Evolutionary conservation across 1,140 invertebrate genomes (phyloP), one percentile per base, ranked within the genome.

Genomic region (Thaumetopoea pityocampa): DNA sequence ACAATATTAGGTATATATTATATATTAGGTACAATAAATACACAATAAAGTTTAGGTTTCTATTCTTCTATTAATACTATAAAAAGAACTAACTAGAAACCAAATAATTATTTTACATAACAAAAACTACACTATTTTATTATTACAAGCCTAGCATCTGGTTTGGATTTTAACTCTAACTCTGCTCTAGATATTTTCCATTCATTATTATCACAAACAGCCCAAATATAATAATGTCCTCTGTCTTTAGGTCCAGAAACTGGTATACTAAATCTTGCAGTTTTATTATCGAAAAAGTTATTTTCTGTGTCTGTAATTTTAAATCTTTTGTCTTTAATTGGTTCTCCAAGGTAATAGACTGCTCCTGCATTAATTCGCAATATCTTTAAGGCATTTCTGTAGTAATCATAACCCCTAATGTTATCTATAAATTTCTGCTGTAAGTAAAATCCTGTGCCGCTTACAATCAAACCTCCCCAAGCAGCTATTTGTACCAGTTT

Each of bases 321-420:
- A 34, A 90, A 86, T 8, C 72, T 79, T 10, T 76, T 84, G 19
- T 89, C 89, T 65, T 87, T 88, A 4, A 92, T 90, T 0, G 91
- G 91, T 58, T 91, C 88, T 7, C 91, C 91, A 20, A 92, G 62
- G 23, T 89, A 72, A 23, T 84, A 51, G 0, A 89, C 72, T 7
- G 89, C 89, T 10, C 87, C 87, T 19, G 77, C 54, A 59, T 91
- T 85, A 3, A 52, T 65, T 20, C 88, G 65, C 3, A 91, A 51
- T 5, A 57, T 81, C 53, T 87, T 82, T 5, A 91, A 43, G 4
- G 89, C 89, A 42, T 86, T 63, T 56, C 85, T 88, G 53, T 88
- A 91, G 63, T 88, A 89, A 3, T 88, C 86, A 1, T 44, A 60
- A 27, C 38, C 47, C 45, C 68, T 62, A 15, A 69, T 51, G 32